These are phyloP conservation scores for Chiloscyllium plagiosum DNA, from an alignment of 2,113 vertebrate species.

Conservation along the genomic window DNA sequence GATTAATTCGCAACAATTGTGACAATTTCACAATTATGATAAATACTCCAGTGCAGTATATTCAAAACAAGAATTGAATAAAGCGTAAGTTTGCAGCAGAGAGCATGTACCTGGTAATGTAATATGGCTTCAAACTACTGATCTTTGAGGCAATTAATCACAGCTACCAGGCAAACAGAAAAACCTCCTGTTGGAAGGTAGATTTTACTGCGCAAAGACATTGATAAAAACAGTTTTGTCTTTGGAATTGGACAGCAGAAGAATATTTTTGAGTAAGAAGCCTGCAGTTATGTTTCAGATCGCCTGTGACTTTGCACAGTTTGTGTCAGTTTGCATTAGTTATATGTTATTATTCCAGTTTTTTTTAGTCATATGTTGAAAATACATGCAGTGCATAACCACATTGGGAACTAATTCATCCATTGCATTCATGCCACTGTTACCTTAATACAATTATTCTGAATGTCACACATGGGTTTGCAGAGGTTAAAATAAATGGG, in stretches of 20 bases:
- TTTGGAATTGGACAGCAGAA: neutral
- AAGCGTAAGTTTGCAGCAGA: neutral
- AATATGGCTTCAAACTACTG: neutral
- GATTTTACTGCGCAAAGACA: neutral
- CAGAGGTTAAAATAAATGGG: slow-evolving; percentile 8
- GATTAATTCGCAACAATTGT: neutral
- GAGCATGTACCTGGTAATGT: too few relatives aligned
- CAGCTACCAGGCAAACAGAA: neutral
- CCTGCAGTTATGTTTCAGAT: slow-evolving; percentile 11
- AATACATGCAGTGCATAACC: slow-evolving; percentile 19
- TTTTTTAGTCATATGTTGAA: slow-evolving; percentile 13
- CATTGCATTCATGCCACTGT: neutral
- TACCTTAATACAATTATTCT: slow-evolving; percentile 14
- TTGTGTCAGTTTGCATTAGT: slow-evolving; percentile 26
- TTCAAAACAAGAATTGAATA: neutral
- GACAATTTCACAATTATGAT: neutral
- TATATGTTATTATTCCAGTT: neutral
- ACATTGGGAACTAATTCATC: neutral
- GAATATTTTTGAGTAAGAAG: neutral
- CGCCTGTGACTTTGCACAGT: neutral
- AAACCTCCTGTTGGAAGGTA: neutral
- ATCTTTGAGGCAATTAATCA: neutral
- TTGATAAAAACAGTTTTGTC: neutral
- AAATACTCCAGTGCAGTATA: neutral
- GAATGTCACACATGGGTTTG: slow-evolving; percentile 33